Evolutionary conservation across 2,888 invertebrate species (phyloP), one percentile per base, ranked within the genome.

Genomic region (Pantelozetes paolii): DNA sequence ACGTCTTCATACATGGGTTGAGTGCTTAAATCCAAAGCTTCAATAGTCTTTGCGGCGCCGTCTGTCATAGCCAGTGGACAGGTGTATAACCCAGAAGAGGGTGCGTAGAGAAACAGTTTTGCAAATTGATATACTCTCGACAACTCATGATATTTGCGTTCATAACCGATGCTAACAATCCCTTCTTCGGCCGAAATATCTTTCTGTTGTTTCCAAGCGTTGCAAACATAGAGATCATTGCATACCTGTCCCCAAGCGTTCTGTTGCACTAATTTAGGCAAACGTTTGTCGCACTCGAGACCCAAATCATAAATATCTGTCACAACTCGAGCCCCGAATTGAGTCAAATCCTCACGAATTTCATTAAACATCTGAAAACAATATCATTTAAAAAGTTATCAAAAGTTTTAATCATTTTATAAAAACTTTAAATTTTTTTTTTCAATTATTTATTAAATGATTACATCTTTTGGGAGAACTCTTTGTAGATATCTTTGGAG

Each of bases 1-100:
- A 80, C 79, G 13, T 76, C 71, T 15, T 77, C 67, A 73, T 81
- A 75, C 23, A 69, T 20, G 18, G 72, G 64, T n/a, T 73, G 20
- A 18, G 30, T 20, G 3, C 50, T 26, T 1, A 74, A 57, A 32
- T 71, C 28, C 8, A 74, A 26, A 18, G 30, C 11, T 40, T 83
- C 81, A 26, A 85, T 80, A 11, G 84, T 83, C 79, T 84, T 85
- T 1, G 86, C 85, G 64, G 86, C 86, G 69, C 86, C 86, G 79
- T 86, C 86, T 11, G 86, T 86, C 86, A 86, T 86, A 2, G 86
- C 86, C 62, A 86, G 80, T 0, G 86, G 86, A 79, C 86, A 86
- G 18, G 83, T 81, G 77, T 83, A 85, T 30, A 86, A 80, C 1
- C 86, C 86, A 6, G 85, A 83, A 0, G 85, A 84, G 3, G 86